Percentiles rank a stretch among this genome's conserved stretches.
Evolutionary conservation across 2,888 invertebrate species (phyloP).

Genomic region (Xestia xanthographa): DNA sequence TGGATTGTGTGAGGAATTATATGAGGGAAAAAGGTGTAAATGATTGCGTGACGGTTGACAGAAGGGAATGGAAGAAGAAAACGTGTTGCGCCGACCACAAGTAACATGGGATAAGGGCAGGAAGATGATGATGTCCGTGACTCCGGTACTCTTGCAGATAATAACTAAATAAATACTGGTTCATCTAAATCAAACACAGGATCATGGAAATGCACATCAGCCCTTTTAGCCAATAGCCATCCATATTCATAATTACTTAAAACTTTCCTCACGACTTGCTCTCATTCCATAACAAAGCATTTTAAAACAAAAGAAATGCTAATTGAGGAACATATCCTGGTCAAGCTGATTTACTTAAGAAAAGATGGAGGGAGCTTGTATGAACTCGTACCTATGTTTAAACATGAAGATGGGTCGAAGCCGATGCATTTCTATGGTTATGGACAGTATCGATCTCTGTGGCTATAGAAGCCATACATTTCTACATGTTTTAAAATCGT

Average conservation of each 20-base stretch:
- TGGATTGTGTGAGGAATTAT: no score
- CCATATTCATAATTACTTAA: background rate
- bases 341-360: constrained; percentile 44
- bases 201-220: background rate
- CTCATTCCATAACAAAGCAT: constrained; percentile 12
- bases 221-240: background rate
- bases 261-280: constrained; percentile 19
- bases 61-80: no score
- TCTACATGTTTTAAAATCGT: no score
- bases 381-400: background rate
- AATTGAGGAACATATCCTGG: constrained; percentile 42
- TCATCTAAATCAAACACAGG: background rate
- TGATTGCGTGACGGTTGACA: no score
- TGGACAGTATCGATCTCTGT: no score
- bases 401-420: constrained; percentile 6
- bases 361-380: background rate
- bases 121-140: no score
- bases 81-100: no score
- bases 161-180: background rate
- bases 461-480: no score
- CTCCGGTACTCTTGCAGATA: background rate
- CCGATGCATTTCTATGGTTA: background rate
- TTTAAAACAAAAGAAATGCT: constrained; percentile 35
- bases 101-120: no score
- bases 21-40: no score